Base-by-base conservation (phyloP, 2,888 invertebrate genomes). In the Synanthedon vespiformis region DNA sequence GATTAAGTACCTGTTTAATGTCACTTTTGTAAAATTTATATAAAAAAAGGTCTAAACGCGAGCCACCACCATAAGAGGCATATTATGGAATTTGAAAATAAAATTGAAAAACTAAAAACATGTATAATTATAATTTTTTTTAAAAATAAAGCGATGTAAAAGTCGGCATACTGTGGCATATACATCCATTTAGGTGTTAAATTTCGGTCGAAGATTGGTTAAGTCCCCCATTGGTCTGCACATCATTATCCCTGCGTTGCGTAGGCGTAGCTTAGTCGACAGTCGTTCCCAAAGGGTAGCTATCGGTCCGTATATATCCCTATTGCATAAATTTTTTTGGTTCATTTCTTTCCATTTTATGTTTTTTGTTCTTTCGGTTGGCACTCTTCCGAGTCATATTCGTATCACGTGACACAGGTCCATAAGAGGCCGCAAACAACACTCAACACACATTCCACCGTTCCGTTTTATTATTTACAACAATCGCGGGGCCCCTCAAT, bases 371-470 rank as follows among this genome's bases (percentile, higher is more conserved):
- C 62, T 68, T 64, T 70, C 59, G 54, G 67, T 75, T 69, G 65
- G 78, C 81, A 83, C 80, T 76, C 68, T 71, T 71, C 67, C 62
- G 71, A 71, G 82, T 85, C 85, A 82, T 83, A 82, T 83, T 79
- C 74, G 70, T 80, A 77, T 78, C 83, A 80, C 79, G 73, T 61
- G 70, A 83, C 83, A 81, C 82, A 58, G 77, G 75, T 69, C 70
- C 22, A 56, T 34, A 12, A 51, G 54, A 64, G 68, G 68, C 67
- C 67, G 62, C 65, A 67, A 70, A 85, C 84, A 84, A 74, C 76
- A 82, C 84, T 84, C 83, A 70, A 72, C 65, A 84, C 82, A 82
- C 80, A 72, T 50, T 48, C 18, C 52, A 55, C 18, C 44, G 57
- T 63, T 62, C 56, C 54, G 54, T 61, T 62, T 61, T 56, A 56